Evolutionary conservation across 2,888 invertebrate species (phyloP).

Genomic region (Merodon equestris): DNA sequence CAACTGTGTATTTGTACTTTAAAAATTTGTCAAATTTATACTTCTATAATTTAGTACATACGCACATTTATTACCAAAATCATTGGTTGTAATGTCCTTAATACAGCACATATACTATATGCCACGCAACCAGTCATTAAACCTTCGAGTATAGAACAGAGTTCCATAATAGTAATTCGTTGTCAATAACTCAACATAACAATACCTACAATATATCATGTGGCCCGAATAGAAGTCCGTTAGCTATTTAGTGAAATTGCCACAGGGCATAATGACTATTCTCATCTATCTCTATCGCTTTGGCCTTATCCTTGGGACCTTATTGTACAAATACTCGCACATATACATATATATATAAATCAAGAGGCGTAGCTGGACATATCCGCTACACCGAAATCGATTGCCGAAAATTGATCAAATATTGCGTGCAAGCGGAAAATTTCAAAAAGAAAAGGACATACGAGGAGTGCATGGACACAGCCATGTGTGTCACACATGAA

Average conservation of each 20-base stretch:
- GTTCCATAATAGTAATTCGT: too few relatives aligned
- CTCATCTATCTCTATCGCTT: conserved; percentile 20
- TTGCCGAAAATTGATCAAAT: conserved; percentile 68
- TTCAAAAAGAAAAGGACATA: conserved; percentile 33
- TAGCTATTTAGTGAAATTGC: conserved; percentile 33
- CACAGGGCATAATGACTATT: conserved; percentile 27
- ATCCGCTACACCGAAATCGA: conserved; percentile 59
- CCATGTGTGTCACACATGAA: conserved; percentile 71
- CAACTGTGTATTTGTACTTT: too few relatives aligned
- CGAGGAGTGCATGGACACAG: conserved; percentile 41
- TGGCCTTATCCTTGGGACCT: not conserved
- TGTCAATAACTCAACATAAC: too few relatives aligned
- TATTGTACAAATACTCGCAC: too few relatives aligned
- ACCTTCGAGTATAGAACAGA: too few relatives aligned
- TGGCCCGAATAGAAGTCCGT: not conserved
- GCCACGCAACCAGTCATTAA: too few relatives aligned
- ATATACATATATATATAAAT: not conserved
- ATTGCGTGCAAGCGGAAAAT: conserved; percentile 64
- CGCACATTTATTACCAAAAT: too few relatives aligned
- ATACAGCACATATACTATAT: too few relatives aligned
- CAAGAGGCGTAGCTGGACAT: conserved; percentile 42
- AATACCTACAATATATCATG: too few relatives aligned
- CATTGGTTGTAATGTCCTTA: too few relatives aligned
- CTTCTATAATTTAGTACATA: too few relatives aligned
- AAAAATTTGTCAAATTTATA: too few relatives aligned